phyloP scores from a whole-genome alignment of 2,888 invertebrate species.

The Thalpophila matura region DNA sequence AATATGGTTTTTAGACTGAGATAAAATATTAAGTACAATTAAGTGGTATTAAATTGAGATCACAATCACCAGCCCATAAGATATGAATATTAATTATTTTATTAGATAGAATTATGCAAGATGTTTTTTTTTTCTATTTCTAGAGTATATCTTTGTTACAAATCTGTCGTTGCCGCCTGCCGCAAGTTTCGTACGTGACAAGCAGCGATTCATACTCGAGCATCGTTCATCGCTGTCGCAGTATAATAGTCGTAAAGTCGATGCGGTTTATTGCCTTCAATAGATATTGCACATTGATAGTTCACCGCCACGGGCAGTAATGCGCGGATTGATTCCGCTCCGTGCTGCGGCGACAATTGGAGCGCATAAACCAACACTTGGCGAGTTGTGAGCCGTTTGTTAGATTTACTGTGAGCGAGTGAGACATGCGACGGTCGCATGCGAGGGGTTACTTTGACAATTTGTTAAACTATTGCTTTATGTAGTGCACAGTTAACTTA shows the following conservation, averaged over 20 bases:
- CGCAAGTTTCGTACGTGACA: constrained; percentile 5
- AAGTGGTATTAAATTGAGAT: not conserved
- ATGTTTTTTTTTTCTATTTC: too few species aligned
- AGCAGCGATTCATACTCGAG: constrained; percentile 13
- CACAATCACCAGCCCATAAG: too few species aligned
- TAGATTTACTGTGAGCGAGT: not conserved
- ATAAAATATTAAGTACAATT: not conserved
- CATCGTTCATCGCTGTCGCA: constrained; percentile 13
- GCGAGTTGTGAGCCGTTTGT: not conserved
- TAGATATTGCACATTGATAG: constrained; percentile 26
- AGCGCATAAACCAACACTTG: constrained; percentile 18
- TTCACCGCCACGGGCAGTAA: constrained; percentile 1
- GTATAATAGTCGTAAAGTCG: not conserved
- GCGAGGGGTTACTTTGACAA: too few species aligned
- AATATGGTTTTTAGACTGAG: not conserved
- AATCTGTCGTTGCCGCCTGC: not conserved
- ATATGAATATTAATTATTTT: too few species aligned
- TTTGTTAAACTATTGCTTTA: too few species aligned
- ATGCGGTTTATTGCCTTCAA: constrained; percentile 14
- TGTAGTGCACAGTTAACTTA: too few species aligned
- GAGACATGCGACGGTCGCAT: not conserved
- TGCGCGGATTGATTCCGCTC: constrained; percentile 14
- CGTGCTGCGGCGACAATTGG: constrained; percentile 5
- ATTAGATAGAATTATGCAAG: too few species aligned
- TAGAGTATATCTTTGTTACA: too few species aligned